These are phyloP conservation scores for Gambusia affinis DNA, from an alignment of 2,113 vertebrate genomes.

Conservation along the genomic window DNA sequence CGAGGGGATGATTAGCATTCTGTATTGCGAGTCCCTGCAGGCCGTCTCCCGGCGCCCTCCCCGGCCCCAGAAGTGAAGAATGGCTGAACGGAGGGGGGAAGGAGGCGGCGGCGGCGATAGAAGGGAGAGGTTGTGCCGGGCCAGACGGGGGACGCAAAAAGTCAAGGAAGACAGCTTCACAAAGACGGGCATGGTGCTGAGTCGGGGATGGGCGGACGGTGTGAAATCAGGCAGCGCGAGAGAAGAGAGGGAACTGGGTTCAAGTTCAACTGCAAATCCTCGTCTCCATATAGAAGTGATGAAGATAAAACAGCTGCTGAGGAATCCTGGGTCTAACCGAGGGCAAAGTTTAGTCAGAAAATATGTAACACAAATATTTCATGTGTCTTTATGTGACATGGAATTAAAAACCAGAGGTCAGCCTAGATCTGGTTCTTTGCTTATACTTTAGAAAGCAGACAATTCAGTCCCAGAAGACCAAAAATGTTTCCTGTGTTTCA, in stretches of 20 bases:
- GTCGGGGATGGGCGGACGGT: conserved; percentile 34
- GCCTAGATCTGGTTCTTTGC: too few species aligned
- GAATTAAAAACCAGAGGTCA: too few species aligned
- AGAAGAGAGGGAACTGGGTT: conserved; percentile 64
- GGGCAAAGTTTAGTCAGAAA: too few species aligned
- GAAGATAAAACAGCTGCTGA: conserved; percentile 40
- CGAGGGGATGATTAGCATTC: conserved; percentile 76
- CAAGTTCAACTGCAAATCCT: conserved; percentile 75
- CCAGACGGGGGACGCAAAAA: conserved; percentile 74
- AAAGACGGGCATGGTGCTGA: conserved; percentile 66
- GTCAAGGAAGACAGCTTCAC: conserved; percentile 78
- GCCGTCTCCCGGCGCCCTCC: conserved; percentile 69
- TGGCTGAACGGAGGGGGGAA: conserved; percentile 44
- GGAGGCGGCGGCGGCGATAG: conserved; percentile 42
- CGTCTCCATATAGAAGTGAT: conserved; percentile 48
- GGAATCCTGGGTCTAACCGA: not conserved
- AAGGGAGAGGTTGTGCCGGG: conserved; percentile 58
- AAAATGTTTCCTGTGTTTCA: too few species aligned
- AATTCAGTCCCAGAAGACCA: too few species aligned
- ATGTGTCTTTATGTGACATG: too few species aligned
- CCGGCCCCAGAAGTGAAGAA: conserved; percentile 61
- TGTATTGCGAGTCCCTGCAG: conserved; percentile 62
- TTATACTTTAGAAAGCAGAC: too few species aligned
- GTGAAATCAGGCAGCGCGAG: conserved; percentile 59
- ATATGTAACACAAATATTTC: too few species aligned